Evolutionary conservation across 2,888 invertebrate genomes (phyloP).

Genomic region (Athalia circularis): DNA sequence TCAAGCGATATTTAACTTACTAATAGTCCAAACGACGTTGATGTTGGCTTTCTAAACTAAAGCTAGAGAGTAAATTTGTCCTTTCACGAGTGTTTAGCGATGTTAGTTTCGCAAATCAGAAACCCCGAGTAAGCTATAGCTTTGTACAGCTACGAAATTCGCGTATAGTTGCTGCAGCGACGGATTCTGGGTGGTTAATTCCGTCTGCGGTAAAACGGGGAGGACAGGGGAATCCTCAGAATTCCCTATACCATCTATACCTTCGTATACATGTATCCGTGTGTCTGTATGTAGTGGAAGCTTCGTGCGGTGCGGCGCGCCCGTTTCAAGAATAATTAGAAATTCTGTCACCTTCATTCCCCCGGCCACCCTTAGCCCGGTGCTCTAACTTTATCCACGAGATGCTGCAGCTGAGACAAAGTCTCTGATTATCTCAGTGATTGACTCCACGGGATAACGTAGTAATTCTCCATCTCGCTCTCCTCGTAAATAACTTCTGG

Average conservation of each 20-base stretch:
- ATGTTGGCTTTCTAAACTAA: too few species aligned
- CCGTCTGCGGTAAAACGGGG: conserved; percentile 23
- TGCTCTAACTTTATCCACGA: conserved; percentile 35
- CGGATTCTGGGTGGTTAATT: conserved; percentile 16
- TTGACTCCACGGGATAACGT: conserved; percentile 55
- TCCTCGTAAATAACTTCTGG: neutral
- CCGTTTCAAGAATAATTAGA: conserved; percentile 44
- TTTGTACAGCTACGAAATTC: too few species aligned
- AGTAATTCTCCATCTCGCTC: conserved; percentile 46
- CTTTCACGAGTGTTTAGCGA: too few species aligned
- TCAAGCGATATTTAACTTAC: too few species aligned
- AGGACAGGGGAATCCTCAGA: neutral
- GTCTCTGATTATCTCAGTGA: conserved; percentile 58
- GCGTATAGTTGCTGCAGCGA: neutral
- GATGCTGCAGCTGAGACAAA: conserved; percentile 47
- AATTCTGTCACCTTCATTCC: conserved; percentile 37
- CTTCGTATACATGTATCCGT: neutral
- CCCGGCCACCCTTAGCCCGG: conserved; percentile 8
- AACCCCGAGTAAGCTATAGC: neutral
- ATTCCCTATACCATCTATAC: neutral
- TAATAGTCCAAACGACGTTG: too few species aligned
- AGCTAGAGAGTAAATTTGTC: too few species aligned
- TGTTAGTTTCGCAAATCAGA: neutral
- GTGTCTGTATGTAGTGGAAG: too few species aligned
- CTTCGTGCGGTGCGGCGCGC: neutral